Conservation (phyloP, 2,113 vertebrate species). For the Odocoileus hemionus region DNA sequence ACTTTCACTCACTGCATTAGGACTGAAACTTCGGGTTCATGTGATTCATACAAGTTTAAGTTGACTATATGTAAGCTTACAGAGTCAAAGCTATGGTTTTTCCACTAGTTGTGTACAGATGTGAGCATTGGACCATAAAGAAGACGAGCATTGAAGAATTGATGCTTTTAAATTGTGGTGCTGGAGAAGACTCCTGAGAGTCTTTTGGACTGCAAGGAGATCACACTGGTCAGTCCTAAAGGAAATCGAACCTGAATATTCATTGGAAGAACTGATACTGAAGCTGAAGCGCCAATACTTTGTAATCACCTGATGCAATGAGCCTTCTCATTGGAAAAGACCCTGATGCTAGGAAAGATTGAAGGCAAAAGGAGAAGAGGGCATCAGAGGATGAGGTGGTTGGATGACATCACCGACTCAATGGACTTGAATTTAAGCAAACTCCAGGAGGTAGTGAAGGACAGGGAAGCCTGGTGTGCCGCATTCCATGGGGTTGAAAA, state of each 20-base stretch:
- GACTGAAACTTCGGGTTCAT: neutral
- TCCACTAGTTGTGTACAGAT: neutral
- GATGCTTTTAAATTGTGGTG: neutral
- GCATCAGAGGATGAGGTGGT: neutral
- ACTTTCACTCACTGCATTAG: neutral
- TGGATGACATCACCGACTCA: neutral
- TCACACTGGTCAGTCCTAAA: neutral
- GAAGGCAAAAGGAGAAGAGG: neutral
- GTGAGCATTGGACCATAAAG: neutral
- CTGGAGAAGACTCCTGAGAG: neutral
- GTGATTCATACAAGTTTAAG: neutral
- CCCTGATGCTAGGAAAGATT: neutral
- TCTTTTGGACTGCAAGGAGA: neutral
- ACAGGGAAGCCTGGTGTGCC: neutral
- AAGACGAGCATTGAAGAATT: neutral
- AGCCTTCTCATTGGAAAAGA: neutral
- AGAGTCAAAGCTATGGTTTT: neutral
- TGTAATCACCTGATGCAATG: neutral
- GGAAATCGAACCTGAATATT: neutral
- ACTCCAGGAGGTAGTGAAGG: neutral
- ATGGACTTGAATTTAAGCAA: neutral
- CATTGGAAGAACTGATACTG: neutral
- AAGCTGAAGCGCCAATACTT: neutral
- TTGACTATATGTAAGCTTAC: neutral
- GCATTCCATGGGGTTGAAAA: neutral